Evolutionary conservation across 2,888 invertebrate genomes (phyloP), one percentile per base, ranked within the genome.

Genomic region (Halictus ligatus): DNA sequence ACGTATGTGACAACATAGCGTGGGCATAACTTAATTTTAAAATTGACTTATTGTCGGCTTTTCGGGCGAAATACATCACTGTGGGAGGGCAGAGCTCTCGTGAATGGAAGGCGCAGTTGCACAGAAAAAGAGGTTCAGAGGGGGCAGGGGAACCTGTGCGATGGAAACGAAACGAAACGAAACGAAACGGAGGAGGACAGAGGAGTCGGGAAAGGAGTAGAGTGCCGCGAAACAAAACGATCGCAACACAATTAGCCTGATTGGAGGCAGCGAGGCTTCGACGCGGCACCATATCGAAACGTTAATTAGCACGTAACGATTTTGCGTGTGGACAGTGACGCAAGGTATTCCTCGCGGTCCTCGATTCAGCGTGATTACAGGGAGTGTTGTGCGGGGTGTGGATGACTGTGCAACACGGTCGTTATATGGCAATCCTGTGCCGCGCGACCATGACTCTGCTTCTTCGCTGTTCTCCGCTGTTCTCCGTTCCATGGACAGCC

Each of bases 371-470:
- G 81, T 90, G 89, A 92, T 92, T 92, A 92, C 82, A 84, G 88
- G 88, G 86, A 84, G 76, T 80, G 86, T 81, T 73, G 73, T 80
- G 87, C 85, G 88, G 90, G 82, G 86, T 83, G 90, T 85, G 87
- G 91, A 93, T 93, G 92, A 93, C 92, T 92, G 86, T 88, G 92
- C 93, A 92, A 89, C 91, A 89, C 92, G 92, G 91, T 91, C 88
- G 92, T 93, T 93, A 91, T 86, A 84, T 76, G 90, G 86, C 90
- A 89, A 90, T 93, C 90, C 88, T 87, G 91, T 90, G 91, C 90
- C 92, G 92, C 92, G 89, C 92, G 92, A 92, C 92, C 92, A 86
- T 93, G 93, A 93, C 93, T 93, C 91, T 85, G 89, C 92, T 60
- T 60, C 60, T 54, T 21, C 0, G 54, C 54, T 21, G 54, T 54